phyloP scores from a whole-genome alignment of 53 echinoderm and acorn worm species.

The Paelopatides confundens region DNA sequence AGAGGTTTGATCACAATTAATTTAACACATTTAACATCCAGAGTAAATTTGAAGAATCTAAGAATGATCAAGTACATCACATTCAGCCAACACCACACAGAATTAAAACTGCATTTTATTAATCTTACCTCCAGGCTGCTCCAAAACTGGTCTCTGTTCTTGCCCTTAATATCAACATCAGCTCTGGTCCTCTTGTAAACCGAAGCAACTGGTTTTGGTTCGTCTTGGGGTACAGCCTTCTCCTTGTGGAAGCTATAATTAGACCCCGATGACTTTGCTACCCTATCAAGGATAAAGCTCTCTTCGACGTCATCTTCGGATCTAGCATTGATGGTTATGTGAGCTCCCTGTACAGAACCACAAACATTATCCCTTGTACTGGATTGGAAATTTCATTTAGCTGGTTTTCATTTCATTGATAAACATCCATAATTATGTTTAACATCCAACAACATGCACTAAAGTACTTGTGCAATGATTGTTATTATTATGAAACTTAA shows the following conservation, averaged over 20 bases:
- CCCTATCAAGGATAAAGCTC: slow-evolving; percentile 74
- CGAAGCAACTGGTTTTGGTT: slow-evolving; percentile 79
- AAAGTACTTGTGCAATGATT: too few relatives aligned
- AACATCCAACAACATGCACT: not conserved
- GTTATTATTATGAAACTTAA: too few relatives aligned
- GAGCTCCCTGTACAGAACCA: slow-evolving; percentile 76
- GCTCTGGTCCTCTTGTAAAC: slow-evolving; percentile 92
- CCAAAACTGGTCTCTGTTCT: slow-evolving; percentile 96
- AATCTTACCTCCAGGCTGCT: slow-evolving; percentile 70
- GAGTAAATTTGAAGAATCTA: not conserved
- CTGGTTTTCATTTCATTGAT: too few relatives aligned
- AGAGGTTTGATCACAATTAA: not conserved
- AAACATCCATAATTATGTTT: not conserved
- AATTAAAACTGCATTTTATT: not conserved
- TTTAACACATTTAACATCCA: not conserved
- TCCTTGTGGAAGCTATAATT: slow-evolving; percentile 99
- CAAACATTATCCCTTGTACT: too few relatives aligned
- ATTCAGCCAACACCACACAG: not conserved
- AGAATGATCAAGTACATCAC: not conserved
- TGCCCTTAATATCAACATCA: slow-evolving; percentile 80
- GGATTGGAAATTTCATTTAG: too few relatives aligned
- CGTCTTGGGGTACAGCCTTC: slow-evolving; percentile 49
- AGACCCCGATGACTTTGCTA: slow-evolving; percentile 89
- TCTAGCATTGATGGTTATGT: slow-evolving; percentile 92
- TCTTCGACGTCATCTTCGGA: slow-evolving; percentile 91